phyloP scores from a whole-genome alignment of 2,797 vertebrate species.

The Brachyrhaphis roseni region DNA sequence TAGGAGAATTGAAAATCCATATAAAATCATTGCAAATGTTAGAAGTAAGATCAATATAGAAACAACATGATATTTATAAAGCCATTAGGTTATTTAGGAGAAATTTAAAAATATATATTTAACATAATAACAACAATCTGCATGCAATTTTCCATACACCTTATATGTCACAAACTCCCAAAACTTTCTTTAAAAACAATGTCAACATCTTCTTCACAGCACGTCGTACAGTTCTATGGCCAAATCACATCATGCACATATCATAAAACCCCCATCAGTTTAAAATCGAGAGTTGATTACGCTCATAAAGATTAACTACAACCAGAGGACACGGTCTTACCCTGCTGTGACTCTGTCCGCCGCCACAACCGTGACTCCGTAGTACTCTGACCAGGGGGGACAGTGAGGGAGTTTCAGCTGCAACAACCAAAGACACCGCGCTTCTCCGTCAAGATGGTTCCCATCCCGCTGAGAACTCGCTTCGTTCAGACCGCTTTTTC shows the following conservation, averaged over 20 bases:
- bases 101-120: not conserved
- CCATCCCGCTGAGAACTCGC: not conserved
- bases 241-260: not conserved
- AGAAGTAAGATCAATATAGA: not conserved
- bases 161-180: not conserved
- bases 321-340: slow-evolving; percentile 43
- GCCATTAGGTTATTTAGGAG: not conserved
- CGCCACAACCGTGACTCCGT: slow-evolving; percentile 27
- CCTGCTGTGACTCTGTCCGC: slow-evolving; percentile 33
- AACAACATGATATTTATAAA: not conserved
- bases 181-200: not conserved
- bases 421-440: slow-evolving; percentile 34
- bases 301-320: not conserved
- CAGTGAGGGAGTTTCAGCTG: slow-evolving; percentile 17
- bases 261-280: not conserved
- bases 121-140: slow-evolving; percentile 3
- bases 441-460: slow-evolving; percentile 58
- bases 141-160: not conserved
- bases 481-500: not conserved
- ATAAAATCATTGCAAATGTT: not conserved
- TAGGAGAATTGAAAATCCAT: not conserved
- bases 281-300: not conserved
- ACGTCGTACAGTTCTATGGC: not conserved
- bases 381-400: slow-evolving; percentile 37
- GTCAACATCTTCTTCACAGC: too few species aligned